Evolutionary conservation across 2,113 vertebrate species (phyloP), one percentile per base, ranked within the genome.

Genomic region (Nerophis lumbriciformis): DNA sequence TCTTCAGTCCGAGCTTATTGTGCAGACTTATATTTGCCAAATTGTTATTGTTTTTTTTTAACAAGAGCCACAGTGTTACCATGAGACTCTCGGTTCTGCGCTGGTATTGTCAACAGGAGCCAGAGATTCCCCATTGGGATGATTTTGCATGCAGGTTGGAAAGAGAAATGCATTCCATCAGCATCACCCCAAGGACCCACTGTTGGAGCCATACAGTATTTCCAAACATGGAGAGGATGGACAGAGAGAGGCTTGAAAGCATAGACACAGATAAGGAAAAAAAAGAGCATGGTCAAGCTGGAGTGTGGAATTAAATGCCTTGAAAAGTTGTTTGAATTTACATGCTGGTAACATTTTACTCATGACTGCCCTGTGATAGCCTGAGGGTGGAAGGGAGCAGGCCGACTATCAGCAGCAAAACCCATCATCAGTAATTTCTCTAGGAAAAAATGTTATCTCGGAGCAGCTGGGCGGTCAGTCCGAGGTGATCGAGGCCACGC

Each of bases 161-260:
- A 70, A 87, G 72, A 67, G 71, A 78, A 86, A 88, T 76, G 80
- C 78, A 85, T 89, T 90, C 85, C 84, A 90, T 88, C 85, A 87
- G 73, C 81, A 75, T 76, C 77, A 71, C 85, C 85, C 85, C 67
- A 54, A 83, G 77, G 82, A 84, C 70, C 78, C 81, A 72, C 79
- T 65, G 83, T 72, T 83, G 73, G 73, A 85, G 69, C 56, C 78
- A 75, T 28, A 28, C 28, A 28, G 28, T 72, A 79, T 85, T 84
- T 69, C 58, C 39, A 79, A 73, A 73, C 76, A 71, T 19, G 19
- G 63, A 68, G 56, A 54, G 68, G 59, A 69, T 62, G 48, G 49
- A 63, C 66, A 56, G 81, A 67, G 81, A 65, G 68, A 54, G 67
- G 71, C 66, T 76, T 80, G 70, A 63, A 57, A 76, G 72, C 65